Percentiles rank a stretch among this genome's conserved stretches.
phyloP scores from a whole-genome alignment of 1,140 invertebrate genomes.

The Drosophila mauritiana region DNA sequence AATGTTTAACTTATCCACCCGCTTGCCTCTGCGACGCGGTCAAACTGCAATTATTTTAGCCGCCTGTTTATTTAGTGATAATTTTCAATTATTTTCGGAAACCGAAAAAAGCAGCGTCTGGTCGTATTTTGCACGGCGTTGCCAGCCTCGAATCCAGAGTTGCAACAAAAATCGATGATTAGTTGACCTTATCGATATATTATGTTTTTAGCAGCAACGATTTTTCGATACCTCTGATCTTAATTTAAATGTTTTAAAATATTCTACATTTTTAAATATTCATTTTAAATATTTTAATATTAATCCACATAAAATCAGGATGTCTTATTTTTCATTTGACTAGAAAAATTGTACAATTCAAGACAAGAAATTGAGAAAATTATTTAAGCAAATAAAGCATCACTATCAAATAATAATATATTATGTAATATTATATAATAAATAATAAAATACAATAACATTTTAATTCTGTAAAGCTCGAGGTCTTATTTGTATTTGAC shows the following conservation, averaged over 20 bases:
- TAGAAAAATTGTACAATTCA: no score
- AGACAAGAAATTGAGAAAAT: no score
- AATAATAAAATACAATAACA: no score
- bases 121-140: slow-evolving; percentile 39
- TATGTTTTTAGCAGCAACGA: background rate
- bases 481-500: no score
- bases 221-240: background rate
- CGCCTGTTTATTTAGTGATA: slow-evolving; percentile 33
- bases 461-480: no score
- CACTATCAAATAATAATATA: no score
- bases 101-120: slow-evolving; percentile 74
- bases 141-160: slow-evolving; percentile 6
- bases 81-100: slow-evolving; percentile 45
- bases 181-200: background rate
- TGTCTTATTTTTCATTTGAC: no score
- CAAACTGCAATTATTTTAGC: slow-evolving; percentile 6
- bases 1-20: slow-evolving; percentile 16
- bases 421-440: no score
- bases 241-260: background rate
- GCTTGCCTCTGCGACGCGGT: slow-evolving; percentile 16
- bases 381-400: no score
- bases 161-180: background rate
- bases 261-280: no score
- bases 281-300: no score
- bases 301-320: no score